phyloP scores from a whole-genome alignment of 2,888 invertebrate species.

The Meghimatium bilineatum region DNA sequence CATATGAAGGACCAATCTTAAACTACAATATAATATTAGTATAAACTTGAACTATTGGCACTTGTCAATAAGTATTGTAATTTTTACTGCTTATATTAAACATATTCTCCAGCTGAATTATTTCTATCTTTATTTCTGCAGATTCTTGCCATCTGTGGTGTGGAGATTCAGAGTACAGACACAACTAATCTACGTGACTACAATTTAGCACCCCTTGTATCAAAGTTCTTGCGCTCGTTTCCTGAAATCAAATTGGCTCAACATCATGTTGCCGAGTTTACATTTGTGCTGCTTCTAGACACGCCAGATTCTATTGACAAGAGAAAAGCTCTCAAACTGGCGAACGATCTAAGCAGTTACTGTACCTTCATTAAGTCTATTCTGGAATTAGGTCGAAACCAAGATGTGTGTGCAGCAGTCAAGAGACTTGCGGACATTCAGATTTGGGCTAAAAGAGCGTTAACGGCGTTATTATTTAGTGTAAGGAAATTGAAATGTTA shows the following conservation, averaged over 20 bases:
- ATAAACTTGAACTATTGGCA: neutral
- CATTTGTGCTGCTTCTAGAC: conserved; percentile 43
- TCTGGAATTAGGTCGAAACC: conserved; percentile 24
- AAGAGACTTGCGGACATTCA: conserved; percentile 45
- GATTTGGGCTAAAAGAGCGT: conserved; percentile 31
- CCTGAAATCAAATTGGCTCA: conserved; percentile 26
- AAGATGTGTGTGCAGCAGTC: conserved; percentile 39
- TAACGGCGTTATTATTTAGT: conserved; percentile 26
- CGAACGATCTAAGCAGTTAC: conserved; percentile 42
- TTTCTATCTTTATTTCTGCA: neutral
- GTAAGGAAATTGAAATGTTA: conserved; percentile 24
- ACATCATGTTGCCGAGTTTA: conserved; percentile 50
- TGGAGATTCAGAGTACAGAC: neutral
- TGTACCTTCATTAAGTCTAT: conserved; percentile 48
- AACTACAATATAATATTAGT: neutral
- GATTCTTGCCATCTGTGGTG: neutral
- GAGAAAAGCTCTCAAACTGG: conserved; percentile 43
- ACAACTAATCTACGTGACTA: neutral
- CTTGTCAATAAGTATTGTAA: neutral
- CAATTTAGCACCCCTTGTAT: neutral
- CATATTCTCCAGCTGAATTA: neutral
- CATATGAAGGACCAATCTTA: neutral
- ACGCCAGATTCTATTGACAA: conserved; percentile 39
- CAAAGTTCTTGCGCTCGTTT: conserved; percentile 5
- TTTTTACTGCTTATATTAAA: neutral